Base-by-base conservation (phyloP, 2,113 vertebrate genomes). In the Mormyrus lacerda region DNA sequence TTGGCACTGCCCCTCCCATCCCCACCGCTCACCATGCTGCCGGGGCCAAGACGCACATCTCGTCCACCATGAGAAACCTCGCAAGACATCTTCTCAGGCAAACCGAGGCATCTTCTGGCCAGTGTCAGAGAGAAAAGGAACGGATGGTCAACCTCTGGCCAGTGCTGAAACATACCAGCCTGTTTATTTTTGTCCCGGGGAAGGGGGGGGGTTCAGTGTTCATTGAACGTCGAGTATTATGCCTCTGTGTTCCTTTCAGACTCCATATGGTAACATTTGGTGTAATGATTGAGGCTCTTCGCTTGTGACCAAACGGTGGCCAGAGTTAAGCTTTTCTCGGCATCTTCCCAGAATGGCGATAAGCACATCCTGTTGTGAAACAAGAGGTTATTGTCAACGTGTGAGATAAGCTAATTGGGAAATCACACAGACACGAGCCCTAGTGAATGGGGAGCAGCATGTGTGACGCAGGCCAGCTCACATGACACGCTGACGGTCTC, bases 31-130 rank as follows among this genome's bases (percentile, higher is more conserved):
- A n/a, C 85, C 10, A 42, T 35, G 89, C 27, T 85, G 89, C 65
- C n/a, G 27, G 85, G 8, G 24, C 7, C 21, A 47, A 45, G 47
- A 17, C 1, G 42, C 61, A 86, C 21, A 76, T 53, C 15, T 51
- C 39, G 24, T 45, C 42, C 87, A 89, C 90, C 90, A 90, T 91
- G 92, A 91, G 90, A 92, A 92, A 90, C 39, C 61, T 90, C 86
- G 27, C 84, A 24, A 82, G 47, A 89, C 84, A 45, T 86, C 86
- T 91, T 92, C 90, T 89, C 90, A 88, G 90, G 83, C 87, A 42
- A 65, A 88, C 82, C 48, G 50, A 88, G 90, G 45, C 85, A 88
- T 89, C 90, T 89, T 84, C 89, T 92, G 91, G 89, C 76, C 89
- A 90, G 82, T 89, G 89, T 90, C 90, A 90, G 90, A 88, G 83